Conservation (phyloP, 1,140 invertebrate species). For the Rhizoglyphus robini region DNA sequence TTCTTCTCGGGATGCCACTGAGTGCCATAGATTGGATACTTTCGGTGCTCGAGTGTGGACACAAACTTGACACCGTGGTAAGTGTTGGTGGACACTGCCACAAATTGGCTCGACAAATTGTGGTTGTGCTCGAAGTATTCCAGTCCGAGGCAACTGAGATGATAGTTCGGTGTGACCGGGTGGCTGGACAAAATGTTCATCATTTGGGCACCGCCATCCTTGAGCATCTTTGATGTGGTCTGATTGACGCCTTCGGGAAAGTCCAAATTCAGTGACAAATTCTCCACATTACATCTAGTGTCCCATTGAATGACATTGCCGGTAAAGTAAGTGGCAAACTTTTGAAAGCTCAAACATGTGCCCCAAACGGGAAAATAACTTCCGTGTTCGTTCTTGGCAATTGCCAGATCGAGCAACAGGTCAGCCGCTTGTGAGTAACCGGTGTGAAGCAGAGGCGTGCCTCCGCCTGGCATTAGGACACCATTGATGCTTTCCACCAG, state of each 20-base stretch:
- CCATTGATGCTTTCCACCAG: background rate
- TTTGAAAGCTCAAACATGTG: conserved; percentile 74
- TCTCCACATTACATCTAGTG: conserved; percentile 23
- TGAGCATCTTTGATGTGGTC: background rate
- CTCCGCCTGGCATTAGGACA: conserved; percentile 1
- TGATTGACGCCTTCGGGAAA: background rate
- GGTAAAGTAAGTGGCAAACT: conserved; percentile 50
- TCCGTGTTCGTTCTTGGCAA: background rate
- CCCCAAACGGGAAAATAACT: conserved; percentile 67
- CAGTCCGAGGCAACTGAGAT: conserved; percentile 55
- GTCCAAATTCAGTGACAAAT: conserved; percentile 6
- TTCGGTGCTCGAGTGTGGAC: conserved; percentile 42
- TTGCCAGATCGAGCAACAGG: background rate
- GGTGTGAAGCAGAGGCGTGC: background rate
- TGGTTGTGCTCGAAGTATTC: conserved; percentile 41
- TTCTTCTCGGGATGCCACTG: conserved; percentile 88
- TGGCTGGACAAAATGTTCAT: conserved; percentile 30
- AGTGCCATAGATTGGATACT: conserved; percentile 61
- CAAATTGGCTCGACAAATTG: conserved; percentile 52
- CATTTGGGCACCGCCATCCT: background rate
- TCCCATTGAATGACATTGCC: conserved; percentile 34
- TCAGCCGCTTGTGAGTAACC: background rate
- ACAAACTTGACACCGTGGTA: conserved; percentile 45
- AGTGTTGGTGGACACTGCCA: conserved; percentile 43
- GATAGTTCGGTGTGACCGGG: conserved; percentile 59